Evolutionary conservation across 37 sponge, comb jelly and placozoan genomes (phyloP), one percentile per base, ranked within the genome.

Genomic region (Beroe forskalii): DNA sequence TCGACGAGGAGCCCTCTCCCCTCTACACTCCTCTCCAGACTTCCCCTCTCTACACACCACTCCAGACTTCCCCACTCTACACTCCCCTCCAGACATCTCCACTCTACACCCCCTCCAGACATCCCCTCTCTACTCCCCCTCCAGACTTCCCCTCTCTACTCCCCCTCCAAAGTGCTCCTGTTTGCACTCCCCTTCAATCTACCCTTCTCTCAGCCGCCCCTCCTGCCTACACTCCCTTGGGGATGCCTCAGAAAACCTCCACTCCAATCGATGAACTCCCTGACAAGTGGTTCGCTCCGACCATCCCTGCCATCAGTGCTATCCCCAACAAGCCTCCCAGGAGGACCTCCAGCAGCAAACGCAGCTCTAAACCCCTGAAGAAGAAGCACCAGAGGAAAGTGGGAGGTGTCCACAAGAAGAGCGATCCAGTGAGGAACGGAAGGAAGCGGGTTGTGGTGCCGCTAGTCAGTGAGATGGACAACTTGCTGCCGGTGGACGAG

Each of bases 321-420:
- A 64, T 64, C 4, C 72, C 72, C 2, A 20, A 33, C 35, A 69
- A 69, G 32, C 72, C 72, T 3, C 33, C 72, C 4, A 1, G 72
- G 1, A 36, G 12, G 38, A 36, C 72, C 38, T 33, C 72, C 2
- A 63, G 4, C 17, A 22, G 3, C 24, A n/a, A 8, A 23, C 25
- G 31, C 4, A 22, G 31, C 66, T 22, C 3, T 6, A 64, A 64
- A 4, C 25, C 17, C 4, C 22, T 80, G 86, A 80, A 80, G 86
- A 64, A 64, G 25, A 64, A 27, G 66, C n/a, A n/a, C n/a, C n/a
- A n/a, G n/a, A n/a, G n/a, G n/a, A n/a, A n/a, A n/a, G n/a, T n/a
- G n/a, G n/a, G n/a, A n/a, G 55, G 55, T 6, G 12, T 48, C 55
- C 55, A 48, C 12, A 80, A 80, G 86, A 80, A 41, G 24, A 80